Evolutionary conservation across 2,113 vertebrate species (phyloP).

Genomic region (Tachycineta bicolor): DNA sequence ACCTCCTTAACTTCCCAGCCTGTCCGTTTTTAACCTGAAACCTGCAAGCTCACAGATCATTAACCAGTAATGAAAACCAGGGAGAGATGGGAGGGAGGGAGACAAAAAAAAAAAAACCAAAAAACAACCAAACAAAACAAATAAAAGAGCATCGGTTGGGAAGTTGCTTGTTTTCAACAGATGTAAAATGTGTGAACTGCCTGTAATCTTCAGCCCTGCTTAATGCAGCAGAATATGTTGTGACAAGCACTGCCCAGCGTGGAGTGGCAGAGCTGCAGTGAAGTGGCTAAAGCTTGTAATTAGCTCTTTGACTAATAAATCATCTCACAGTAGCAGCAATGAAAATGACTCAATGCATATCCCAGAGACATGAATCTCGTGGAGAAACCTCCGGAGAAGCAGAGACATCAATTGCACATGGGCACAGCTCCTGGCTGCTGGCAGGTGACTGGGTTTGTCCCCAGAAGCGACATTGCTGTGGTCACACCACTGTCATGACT

Average conservation of each 20-base stretch:
- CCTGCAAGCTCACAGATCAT: not conserved
- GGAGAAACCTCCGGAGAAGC: not conserved
- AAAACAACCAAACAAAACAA: not conserved
- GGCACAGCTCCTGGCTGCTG: not conserved
- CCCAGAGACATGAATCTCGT: not conserved
- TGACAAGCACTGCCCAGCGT: not conserved
- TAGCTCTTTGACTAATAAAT: conserved; percentile 48
- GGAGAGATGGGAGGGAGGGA: not conserved
- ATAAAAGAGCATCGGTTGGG: not conserved
- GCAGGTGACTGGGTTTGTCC: not conserved
- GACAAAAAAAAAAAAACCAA: not conserved
- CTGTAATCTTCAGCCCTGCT: not conserved
- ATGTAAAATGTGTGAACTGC: conserved; percentile 22
- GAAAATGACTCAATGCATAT: not conserved
- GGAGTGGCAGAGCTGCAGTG: conserved; percentile 9
- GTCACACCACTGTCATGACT: fast-evolving
- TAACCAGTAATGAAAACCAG: not conserved
- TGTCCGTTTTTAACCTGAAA: not conserved
- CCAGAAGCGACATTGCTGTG: fast-evolving
- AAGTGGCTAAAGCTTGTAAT: conserved; percentile 39
- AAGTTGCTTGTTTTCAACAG: conserved; percentile 16
- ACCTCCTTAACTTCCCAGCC: not conserved
- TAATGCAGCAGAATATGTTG: conserved; percentile 56
- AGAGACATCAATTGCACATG: fast-evolving
- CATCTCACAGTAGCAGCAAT: not conserved